A percentile compares a stretch with the other conserved stretches of the same genome.
phyloP scores from a whole-genome alignment of 2,797 vertebrate genomes.

The Etheostoma nigrum region DNA sequence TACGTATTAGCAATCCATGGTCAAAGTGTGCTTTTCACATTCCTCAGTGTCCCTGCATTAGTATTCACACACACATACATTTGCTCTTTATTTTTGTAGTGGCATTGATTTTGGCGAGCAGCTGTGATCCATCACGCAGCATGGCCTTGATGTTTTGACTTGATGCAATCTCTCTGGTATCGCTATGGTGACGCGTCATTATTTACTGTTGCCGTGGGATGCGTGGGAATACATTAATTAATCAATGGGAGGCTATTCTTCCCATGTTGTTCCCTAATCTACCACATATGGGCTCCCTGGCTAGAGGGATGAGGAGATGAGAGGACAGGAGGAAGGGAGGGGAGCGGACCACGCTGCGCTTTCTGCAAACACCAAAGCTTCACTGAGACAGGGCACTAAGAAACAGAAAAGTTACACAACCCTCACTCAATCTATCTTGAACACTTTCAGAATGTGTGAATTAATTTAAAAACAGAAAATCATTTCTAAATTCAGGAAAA shows the following conservation, averaged over 20 bases:
- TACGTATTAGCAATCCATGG: neutral
- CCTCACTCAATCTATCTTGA: conserved; percentile 6
- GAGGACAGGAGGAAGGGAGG: conserved; percentile 6
- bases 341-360: neutral
- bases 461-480: neutral
- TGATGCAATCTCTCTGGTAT: conserved; percentile 74
- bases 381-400: conserved; percentile 26
- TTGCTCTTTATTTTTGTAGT: conserved; percentile 64
- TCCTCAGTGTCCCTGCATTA: conserved; percentile 20
- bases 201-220: conserved; percentile 79
- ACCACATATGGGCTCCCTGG: conserved; percentile 31
- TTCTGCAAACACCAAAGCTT: conserved; percentile 37
- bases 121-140: conserved; percentile 77
- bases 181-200: conserved; percentile 64
- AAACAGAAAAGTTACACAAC: conserved; percentile 25
- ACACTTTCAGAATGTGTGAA: neutral
- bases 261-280: conserved; percentile 48
- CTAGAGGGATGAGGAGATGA: conserved; percentile 51
- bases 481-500: neutral
- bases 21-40: conserved; percentile 27
- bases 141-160: conserved; percentile 81
- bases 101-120: conserved; percentile 76
- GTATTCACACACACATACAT: conserved; percentile 23
- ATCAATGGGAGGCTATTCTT: conserved; percentile 77
- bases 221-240: conserved; percentile 78